Evolutionary conservation across 1,140 invertebrate species (phyloP).

Genomic region (Battus philenor): DNA sequence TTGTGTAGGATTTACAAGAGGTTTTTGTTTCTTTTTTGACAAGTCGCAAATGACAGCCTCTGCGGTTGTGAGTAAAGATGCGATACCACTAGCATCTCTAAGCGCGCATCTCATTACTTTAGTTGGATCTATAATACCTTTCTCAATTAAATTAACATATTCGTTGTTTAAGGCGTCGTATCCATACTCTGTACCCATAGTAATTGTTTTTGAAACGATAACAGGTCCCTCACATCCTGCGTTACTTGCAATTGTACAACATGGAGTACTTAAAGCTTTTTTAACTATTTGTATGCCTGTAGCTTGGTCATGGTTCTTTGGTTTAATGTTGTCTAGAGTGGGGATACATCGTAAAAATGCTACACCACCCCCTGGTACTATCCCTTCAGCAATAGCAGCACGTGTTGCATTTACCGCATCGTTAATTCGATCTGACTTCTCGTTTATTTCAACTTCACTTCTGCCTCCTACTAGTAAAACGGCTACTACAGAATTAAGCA

Average conservation of each 20-base stretch:
- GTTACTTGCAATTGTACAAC: constrained; percentile 96
- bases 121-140: constrained; percentile 99
- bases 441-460: constrained; percentile 99
- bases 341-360: constrained; percentile 94
- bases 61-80: constrained; percentile 97
- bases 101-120: constrained; percentile 98
- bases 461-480: constrained; percentile 97
- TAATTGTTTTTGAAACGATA: constrained; percentile 94
- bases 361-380: constrained; percentile 98
- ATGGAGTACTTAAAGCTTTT: constrained; percentile 94
- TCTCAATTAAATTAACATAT: constrained; percentile 97
- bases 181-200: constrained; percentile 86
- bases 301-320: constrained; percentile 91
- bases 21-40: constrained; percentile 89
- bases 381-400: constrained; percentile 99
- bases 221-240: constrained; percentile 96
- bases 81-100: constrained; percentile 98
- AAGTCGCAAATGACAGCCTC: constrained; percentile 97
- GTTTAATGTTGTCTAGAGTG: constrained; percentile 82
- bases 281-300: constrained; percentile 93
- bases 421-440: constrained; percentile 99
- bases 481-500: constrained; percentile 96
- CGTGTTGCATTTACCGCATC: constrained; percentile 99
- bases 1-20: background rate
- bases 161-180: constrained; percentile 97